Base-by-base conservation (phyloP, 2,113 vertebrate species). In the Callithrix jacchus region DNA sequence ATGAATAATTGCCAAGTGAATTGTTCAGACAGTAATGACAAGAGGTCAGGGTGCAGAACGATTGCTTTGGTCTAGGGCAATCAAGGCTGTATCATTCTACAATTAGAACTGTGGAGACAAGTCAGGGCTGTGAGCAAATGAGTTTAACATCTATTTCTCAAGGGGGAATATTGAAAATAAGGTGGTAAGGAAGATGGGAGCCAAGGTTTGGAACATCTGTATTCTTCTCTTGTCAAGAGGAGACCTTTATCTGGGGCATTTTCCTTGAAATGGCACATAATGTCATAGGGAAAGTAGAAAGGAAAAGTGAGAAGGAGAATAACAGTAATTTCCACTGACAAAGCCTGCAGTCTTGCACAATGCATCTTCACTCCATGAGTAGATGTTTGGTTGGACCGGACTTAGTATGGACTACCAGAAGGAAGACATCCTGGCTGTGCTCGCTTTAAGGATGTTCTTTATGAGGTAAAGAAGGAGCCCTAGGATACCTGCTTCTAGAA, bases 1-100 rank as follows among this genome's bases (percentile, higher is more conserved):
- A 16, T 94, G 97, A 98, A 94, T 89, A 95, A 98, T 93, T 80
- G 87, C 73, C 49, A 20, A 83, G 66, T 56, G 87, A 93, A 94
- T 97, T 74, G 82, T 86, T 94, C 79, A 61, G 95, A 93, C 97
- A 91, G 89, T 54, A 54, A 49, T 73, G 93, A 87, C 93, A 61
- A 47, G 83, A 91, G 93, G 87, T 93, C 73, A 64, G 77, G 18
- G 68, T 14, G 20, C 83, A 93, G 93, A 91, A 30, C 25, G 89
- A 89, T 89, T 32, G 30, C 92, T 74, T 61, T n/a, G 0, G 82
- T 79, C 83, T 10, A 30, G 82, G 47, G 47, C 54, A 52, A 82
- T 94, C 83, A 42, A 23, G 47, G 40, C 37, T 20, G 68, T 5
- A 5, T 30, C 82, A 70, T 17, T 71, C 68, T 37, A 11, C 47